These are phyloP conservation scores for Caenorhabditis angaria DNA, from an alignment of 2,888 invertebrate species.

Conservation along the genomic window DNA sequence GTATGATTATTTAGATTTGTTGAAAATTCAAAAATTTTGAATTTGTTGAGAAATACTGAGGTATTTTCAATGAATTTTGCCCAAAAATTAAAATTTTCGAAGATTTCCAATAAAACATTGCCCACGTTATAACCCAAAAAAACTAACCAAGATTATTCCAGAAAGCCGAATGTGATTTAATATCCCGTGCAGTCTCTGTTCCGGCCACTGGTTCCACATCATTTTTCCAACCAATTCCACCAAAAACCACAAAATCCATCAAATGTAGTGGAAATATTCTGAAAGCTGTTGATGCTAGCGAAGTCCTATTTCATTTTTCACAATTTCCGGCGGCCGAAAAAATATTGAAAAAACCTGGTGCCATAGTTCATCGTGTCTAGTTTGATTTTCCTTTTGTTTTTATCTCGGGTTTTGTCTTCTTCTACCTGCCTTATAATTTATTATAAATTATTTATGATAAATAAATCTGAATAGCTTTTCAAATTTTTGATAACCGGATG, in stretches of 20 bases:
- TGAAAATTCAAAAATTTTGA: no score
- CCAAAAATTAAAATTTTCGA: background rate
- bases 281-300: constrained; percentile 34
- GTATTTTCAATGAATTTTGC: no score
- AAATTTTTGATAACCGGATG: constrained; percentile 17
- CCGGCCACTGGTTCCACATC: constrained; percentile 40
- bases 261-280: constrained; percentile 15
- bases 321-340: constrained; percentile 31
- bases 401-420: background rate
- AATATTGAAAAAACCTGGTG: constrained; percentile 18
- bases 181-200: constrained; percentile 45
- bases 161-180: constrained; percentile 43
- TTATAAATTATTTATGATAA: background rate
- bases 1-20: no score
- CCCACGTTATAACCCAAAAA: no score
- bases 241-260: constrained; percentile 28
- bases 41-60: no score
- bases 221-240: constrained; percentile 52
- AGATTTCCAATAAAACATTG: background rate
- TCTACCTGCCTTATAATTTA: constrained; percentile 4
- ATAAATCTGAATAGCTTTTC: background rate
- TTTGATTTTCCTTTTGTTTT: background rate
- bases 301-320: constrained; percentile 32
- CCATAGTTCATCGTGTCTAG: constrained; percentile 36
- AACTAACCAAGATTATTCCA: constrained; percentile 9